Evolutionary conservation across 2,888 invertebrate species (phyloP), one percentile per base, ranked within the genome.

Genomic region (Ptychoptera contaminata): DNA sequence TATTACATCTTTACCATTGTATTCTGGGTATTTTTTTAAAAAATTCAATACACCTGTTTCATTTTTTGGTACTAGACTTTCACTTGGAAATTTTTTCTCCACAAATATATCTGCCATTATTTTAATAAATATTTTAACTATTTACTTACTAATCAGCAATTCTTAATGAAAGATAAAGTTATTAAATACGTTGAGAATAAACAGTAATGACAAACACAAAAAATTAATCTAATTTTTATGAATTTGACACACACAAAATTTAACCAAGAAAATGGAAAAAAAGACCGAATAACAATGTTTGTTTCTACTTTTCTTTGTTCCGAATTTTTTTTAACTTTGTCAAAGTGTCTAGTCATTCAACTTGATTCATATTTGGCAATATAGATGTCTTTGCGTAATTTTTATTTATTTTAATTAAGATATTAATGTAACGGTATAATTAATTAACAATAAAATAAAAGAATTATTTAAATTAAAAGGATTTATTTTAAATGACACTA

Each of bases 21-120:
- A 92, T 45, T 78, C 73, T 1, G 92, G 86, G 70, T 90, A 80
- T 71, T 91, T 93, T 54, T 73, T 77, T 49, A 93, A 65, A 70
- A 94, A 94, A 49, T 81, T 79, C 39, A 77, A 71, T 9, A 91
- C 90, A 48, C 87, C 90, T 29, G 94, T 96, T 69, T 96, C 94
- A 67, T 83, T 85, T 71, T 94, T 96, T 41, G 96, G 96, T 58
- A 90, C 72, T 60, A 92, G 73, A 56, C 82, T 82, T 75, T 79
- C 82, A 54, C 80, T 73, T 52, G 91, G 91, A 71, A 88, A 92
- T 55, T 79, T 70, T 61, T 68, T 66, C 63, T 75, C 75, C 62
- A 71, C 70, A 58, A 55, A 50, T 40, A 53, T 56, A 49, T 55
- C 55, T 54, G 49, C 52, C 47, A 54, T 52, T 44, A 54, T 52